Evolutionary conservation across 1,140 invertebrate species (phyloP).

Genomic region (Matsumurasca onukii): DNA sequence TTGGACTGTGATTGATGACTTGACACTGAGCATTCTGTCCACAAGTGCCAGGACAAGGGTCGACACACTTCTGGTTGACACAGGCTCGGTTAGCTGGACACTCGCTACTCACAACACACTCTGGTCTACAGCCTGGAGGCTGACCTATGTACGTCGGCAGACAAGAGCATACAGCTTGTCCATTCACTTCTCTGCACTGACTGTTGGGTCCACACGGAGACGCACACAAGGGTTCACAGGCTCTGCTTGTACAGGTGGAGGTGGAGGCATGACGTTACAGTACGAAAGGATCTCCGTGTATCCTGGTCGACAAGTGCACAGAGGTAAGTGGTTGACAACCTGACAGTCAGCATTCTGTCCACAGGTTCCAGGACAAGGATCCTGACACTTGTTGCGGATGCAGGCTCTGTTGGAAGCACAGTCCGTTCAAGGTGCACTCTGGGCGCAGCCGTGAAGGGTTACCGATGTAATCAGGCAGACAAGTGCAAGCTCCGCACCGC

Average conservation of each 20-base stretch:
- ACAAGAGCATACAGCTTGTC: slow-evolving; percentile 58
- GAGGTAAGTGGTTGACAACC: slow-evolving; percentile 65
- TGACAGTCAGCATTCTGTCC: slow-evolving; percentile 65
- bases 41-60: slow-evolving; percentile 60
- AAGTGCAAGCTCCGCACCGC: slow-evolving; percentile 66
- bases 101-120: slow-evolving; percentile 58
- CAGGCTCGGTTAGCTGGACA: slow-evolving; percentile 56
- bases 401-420: slow-evolving; percentile 63
- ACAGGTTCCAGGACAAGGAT: slow-evolving; percentile 69
- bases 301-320: slow-evolving; percentile 63
- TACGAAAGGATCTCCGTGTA: slow-evolving; percentile 63
- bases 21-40: slow-evolving; percentile 54
- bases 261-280: slow-evolving; percentile 42
- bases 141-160: slow-evolving; percentile 54
- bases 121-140: slow-evolving; percentile 56
- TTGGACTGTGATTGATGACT: slow-evolving; percentile 49
- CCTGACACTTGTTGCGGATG: slow-evolving; percentile 64
- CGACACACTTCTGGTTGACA: slow-evolving; percentile 56
- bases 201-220: slow-evolving; percentile 60
- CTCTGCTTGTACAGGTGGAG: slow-evolving; percentile 32
- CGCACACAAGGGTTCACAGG: slow-evolving; percentile 49
- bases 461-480: slow-evolving; percentile 55
- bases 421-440: slow-evolving; percentile 66
- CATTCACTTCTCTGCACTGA: slow-evolving; percentile 54
- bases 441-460: slow-evolving; percentile 60